Evolutionary conservation across 1,140 invertebrate species (phyloP), one percentile per base, ranked within the genome.

Genomic region (Heliconius hermathena): DNA sequence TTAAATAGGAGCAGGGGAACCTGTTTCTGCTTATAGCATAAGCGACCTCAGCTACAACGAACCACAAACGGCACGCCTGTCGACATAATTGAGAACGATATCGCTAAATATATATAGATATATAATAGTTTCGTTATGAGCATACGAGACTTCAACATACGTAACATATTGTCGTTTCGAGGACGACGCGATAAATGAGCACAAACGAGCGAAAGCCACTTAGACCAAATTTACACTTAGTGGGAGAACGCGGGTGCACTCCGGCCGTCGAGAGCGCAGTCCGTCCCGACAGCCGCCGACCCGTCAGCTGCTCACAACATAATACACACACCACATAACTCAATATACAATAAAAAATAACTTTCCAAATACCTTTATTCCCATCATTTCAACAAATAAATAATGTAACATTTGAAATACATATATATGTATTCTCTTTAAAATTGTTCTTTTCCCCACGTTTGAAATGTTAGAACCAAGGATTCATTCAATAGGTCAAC

Each of bases 211-310:
- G 90, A 92, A 92, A 91, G 91, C 88, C 85, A 91, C 89, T 93
- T 92, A 93, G 89, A 93, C 89, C 90, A 89, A 93, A 93, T 94
- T 93, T 93, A 94, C 90, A 91, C 93, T 94, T 92, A 85, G 93
- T 93, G 93, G 93, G 93, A 93, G 93, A 93, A 90, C 89, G 83
- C 87, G 83, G 82, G 66, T 89, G 87, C 85, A 88, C 77, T 84
- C 84, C 78, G 85, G 71, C 60, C 78, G 81, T 79, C 73, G 87
- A 66, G 84, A 83, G 82, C 84, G 81, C 81, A 73, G 82, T 77
- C 79, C 81, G 85, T 77, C 79, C 79, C 71, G 79, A 78, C 82
- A 46, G 73, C 79, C 84, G 82, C 78, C 83, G 84, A 84, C 80
- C 79, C 85, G 86, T 92, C 93, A 94, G 93, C 91, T 94, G 91